phyloP scores from a whole-genome alignment of 2,797 vertebrate species.

The Ctenopoma multispine region DNA sequence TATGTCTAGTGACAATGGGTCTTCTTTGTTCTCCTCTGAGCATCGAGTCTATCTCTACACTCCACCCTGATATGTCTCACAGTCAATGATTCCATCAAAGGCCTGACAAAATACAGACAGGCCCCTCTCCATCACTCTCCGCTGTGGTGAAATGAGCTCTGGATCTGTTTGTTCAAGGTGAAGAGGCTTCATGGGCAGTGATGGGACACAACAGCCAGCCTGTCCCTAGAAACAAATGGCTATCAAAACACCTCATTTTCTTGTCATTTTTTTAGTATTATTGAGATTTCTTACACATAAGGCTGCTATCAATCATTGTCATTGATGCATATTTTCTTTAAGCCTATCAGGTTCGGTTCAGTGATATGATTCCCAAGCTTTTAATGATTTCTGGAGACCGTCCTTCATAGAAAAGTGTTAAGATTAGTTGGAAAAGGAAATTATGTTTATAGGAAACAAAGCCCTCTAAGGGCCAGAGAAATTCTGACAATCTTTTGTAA shows the following conservation, averaged over 20 bases:
- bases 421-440: background rate
- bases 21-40: constrained; percentile 50
- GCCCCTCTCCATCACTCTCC: constrained; percentile 81
- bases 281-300: constrained; percentile 74
- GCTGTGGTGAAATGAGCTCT: constrained; percentile 83
- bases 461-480: background rate
- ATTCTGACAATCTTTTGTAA: background rate
- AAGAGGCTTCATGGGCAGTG: constrained; percentile 60
- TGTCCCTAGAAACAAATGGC: constrained; percentile 76
- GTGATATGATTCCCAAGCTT: constrained; percentile 18
- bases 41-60: constrained; percentile 32
- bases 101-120: constrained; percentile 79
- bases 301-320: constrained; percentile 67
- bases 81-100: constrained; percentile 86
- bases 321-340: constrained; percentile 47
- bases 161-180: constrained; percentile 74
- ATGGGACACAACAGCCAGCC: constrained; percentile 54
- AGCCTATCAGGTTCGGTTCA: constrained; percentile 17
- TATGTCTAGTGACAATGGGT: constrained; percentile 13
- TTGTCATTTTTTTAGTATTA: constrained; percentile 71
- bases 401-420: background rate
- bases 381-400: constrained; percentile 15
- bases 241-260: constrained; percentile 73
- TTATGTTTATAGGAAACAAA: too few species aligned
- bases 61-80: constrained; percentile 58